Conservation (phyloP, 2,113 vertebrate genomes). For the Lota lota region DNA sequence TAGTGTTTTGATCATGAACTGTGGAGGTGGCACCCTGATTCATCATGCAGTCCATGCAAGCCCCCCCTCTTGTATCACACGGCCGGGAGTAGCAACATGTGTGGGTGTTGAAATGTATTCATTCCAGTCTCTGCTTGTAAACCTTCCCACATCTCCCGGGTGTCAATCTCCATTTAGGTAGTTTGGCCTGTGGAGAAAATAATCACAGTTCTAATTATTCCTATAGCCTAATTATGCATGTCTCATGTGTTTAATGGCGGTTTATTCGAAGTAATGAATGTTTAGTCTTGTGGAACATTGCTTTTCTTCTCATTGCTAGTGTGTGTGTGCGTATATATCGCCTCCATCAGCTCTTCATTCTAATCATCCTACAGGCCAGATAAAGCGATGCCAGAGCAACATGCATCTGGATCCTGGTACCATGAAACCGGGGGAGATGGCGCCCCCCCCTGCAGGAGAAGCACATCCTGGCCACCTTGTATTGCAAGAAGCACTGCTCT, state of each 20-base stretch:
- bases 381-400: conserved; percentile 40
- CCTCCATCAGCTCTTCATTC: conserved; percentile 47
- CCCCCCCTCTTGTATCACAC: not conserved
- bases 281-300: conserved; percentile 76
- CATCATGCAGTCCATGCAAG: not conserved
- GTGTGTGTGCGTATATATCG: conserved; percentile 35
- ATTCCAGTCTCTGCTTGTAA: not conserved
- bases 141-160: conserved; percentile 21
- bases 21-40: too few species aligned
- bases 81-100: not conserved
- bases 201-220: conserved; percentile 71
- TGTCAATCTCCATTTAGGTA: conserved; percentile 68
- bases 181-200: conserved; percentile 58
- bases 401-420: conserved; percentile 39
- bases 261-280: conserved; percentile 73
- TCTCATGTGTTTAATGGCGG: conserved; percentile 72
- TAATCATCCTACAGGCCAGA: conserved; percentile 49
- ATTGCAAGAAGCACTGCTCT: conserved; percentile 34
- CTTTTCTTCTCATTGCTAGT: conserved; percentile 44
- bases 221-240: conserved; percentile 67
- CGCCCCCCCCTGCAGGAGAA: conserved; percentile 39
- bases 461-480: conserved; percentile 30
- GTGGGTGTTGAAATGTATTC: conserved; percentile 36
- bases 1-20: too few species aligned
- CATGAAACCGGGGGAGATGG: conserved; percentile 48